Conservation (phyloP, 2,888 invertebrate species). For the Drosophila neonasuta region DNA sequence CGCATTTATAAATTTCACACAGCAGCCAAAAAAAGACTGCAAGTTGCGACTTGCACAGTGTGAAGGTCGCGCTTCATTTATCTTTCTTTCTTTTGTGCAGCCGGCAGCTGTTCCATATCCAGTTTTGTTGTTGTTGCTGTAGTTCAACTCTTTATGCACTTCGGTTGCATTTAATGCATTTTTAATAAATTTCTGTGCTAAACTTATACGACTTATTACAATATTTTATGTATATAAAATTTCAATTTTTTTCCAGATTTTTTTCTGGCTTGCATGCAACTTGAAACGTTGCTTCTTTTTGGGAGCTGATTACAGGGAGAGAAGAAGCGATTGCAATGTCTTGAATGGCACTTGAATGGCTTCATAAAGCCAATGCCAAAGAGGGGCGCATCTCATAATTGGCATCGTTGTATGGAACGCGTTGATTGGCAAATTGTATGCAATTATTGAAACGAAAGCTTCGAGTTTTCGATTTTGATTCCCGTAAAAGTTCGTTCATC, state of each 20-base stretch:
- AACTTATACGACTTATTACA: slow-evolving; percentile 50
- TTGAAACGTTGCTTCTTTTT: slow-evolving; percentile 31
- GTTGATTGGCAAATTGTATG: slow-evolving; percentile 78
- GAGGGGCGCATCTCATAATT: slow-evolving; percentile 58
- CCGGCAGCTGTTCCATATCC: slow-evolving; percentile 61
- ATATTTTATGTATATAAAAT: slow-evolving; percentile 67
- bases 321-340: slow-evolving; percentile 17
- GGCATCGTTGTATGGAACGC: slow-evolving; percentile 65
- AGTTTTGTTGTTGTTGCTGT: slow-evolving; percentile 38
- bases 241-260: slow-evolving; percentile 59
- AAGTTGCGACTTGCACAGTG: slow-evolving; percentile 50
- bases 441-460: slow-evolving; percentile 66
- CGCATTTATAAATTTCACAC: slow-evolving; percentile 59
- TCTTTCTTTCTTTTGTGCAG: slow-evolving; percentile 69
- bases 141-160: slow-evolving; percentile 9
- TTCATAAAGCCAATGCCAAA: slow-evolving; percentile 72
- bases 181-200: slow-evolving; percentile 72
- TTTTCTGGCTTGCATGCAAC: not conserved
- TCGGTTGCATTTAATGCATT: slow-evolving; percentile 58
- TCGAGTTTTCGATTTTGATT: slow-evolving; percentile 27
- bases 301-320: slow-evolving; percentile 55
- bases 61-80: slow-evolving; percentile 72
- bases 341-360: slow-evolving; percentile 60
- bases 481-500: slow-evolving; percentile 67
- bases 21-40: slow-evolving; percentile 33